A percentile compares a stretch with the other conserved stretches of the same genome.
These are phyloP conservation scores for Melanostoma scalare DNA, from an alignment of 2,888 invertebrate genomes.

Conservation along the genomic window DNA sequence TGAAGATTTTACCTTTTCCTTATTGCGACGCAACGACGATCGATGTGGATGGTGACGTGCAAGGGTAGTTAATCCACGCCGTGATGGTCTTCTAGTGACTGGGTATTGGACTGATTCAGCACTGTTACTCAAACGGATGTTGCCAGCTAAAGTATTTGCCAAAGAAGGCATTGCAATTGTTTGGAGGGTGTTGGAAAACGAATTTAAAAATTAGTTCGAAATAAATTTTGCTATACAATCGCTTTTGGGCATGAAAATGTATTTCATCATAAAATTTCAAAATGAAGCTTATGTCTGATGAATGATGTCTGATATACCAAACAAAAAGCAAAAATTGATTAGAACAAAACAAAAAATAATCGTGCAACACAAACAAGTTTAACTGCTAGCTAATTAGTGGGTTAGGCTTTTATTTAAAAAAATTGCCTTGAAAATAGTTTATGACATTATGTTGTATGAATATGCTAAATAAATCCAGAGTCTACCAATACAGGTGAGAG, in stretches of 20 bases:
- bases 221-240: slow-evolving; percentile 3
- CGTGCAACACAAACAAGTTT: slow-evolving; percentile 22
- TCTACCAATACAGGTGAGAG: slow-evolving; percentile 2
- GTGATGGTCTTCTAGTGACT: slow-evolving; percentile 84
- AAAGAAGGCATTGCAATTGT: slow-evolving; percentile 5
- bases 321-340: slow-evolving; percentile 28
- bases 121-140: slow-evolving; percentile 85
- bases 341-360: slow-evolving; percentile 40
- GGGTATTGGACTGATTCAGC: slow-evolving; percentile 86
- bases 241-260: slow-evolving; percentile 37
- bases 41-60: slow-evolving; percentile 83
- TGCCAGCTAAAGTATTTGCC: slow-evolving; percentile 81
- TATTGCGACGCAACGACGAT: slow-evolving; percentile 84
- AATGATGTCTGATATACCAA: slow-evolving; percentile 42
- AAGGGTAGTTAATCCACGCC: slow-evolving; percentile 83
- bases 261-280: slow-evolving; percentile 17
- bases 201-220: slow-evolving; percentile 51
- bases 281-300: slow-evolving; percentile 44
- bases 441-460: background rate
- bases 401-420: slow-evolving; percentile 1
- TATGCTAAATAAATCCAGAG: background rate
- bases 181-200: slow-evolving; percentile 44
- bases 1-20: slow-evolving; percentile 82
- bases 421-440: background rate
- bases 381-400: background rate